phyloP scores from a whole-genome alignment of 2,888 invertebrate genomes.

The Agelastica alni region DNA sequence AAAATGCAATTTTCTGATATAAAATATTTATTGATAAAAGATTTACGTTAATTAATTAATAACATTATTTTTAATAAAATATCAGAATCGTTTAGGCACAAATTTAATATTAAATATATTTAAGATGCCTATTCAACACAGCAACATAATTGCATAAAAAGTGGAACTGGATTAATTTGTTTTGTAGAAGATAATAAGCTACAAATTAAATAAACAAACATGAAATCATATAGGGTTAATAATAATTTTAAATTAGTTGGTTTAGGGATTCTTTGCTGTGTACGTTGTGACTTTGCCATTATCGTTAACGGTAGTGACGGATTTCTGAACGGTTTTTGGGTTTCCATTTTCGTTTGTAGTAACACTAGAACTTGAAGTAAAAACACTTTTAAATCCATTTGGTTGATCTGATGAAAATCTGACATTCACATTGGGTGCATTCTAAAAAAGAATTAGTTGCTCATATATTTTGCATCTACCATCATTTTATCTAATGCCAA shows the following conservation, averaged over 20 bases:
- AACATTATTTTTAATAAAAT: too few relatives aligned
- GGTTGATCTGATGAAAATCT: slow-evolving; percentile 50
- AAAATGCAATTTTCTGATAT: too few relatives aligned
- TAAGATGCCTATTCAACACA: too few relatives aligned
- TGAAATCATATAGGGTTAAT: too few relatives aligned
- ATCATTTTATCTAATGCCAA: neutral
- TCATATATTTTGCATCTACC: neutral
- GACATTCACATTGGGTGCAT: slow-evolving; percentile 59
- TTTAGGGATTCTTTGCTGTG: slow-evolving; percentile 57
- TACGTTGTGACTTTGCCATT: slow-evolving; percentile 74
- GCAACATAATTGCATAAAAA: too few relatives aligned
- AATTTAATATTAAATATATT: too few relatives aligned
- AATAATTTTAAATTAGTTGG: neutral
- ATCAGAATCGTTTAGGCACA: too few relatives aligned
- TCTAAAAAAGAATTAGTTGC: slow-evolving; percentile 52
- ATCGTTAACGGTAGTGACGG: slow-evolving; percentile 71
- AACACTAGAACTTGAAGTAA: slow-evolving; percentile 66
- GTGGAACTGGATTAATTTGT: too few relatives aligned
- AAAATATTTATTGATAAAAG: too few relatives aligned
- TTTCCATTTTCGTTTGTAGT: slow-evolving; percentile 66
- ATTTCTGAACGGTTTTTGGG: slow-evolving; percentile 59
- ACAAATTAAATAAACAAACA: neutral
- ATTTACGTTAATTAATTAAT: too few relatives aligned
- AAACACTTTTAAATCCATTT: slow-evolving; percentile 60
- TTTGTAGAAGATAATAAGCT: too few relatives aligned